Conservation (phyloP, 1,140 invertebrate species). For the Musca domestica region DNA sequence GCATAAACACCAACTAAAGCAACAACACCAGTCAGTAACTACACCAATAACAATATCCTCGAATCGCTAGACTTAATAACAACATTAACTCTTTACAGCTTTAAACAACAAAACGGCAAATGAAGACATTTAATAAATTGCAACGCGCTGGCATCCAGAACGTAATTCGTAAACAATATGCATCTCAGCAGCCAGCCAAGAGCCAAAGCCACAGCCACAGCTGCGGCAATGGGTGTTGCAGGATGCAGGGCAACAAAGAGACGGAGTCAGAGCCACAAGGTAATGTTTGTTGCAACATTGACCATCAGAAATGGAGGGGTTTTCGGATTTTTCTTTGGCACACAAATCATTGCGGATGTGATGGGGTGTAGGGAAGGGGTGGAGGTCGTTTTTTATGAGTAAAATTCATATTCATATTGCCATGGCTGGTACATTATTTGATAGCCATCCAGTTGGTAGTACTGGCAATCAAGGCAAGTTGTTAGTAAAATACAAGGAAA, state of each 20-base stretch:
- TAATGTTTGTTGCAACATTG: background rate
- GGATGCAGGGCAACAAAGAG: background rate
- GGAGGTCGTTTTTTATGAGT: background rate
- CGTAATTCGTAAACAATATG: background rate
- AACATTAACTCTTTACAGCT: constrained; percentile 18
- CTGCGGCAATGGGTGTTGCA: background rate
- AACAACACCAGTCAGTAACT: constrained; percentile 30
- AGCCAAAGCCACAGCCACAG: too few relatives aligned
- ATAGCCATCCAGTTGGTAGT: too few relatives aligned
- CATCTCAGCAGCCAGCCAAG: background rate
- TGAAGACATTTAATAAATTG: constrained; percentile 23
- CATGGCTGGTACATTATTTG: too few relatives aligned
- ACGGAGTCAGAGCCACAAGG: too few relatives aligned
- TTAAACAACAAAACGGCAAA: background rate
- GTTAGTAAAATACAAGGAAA: too few relatives aligned
- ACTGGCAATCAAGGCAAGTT: too few relatives aligned
- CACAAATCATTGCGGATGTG: background rate
- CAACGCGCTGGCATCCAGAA: background rate
- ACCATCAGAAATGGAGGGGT: background rate
- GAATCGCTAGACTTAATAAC: constrained; percentile 1
- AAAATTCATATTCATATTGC: constrained; percentile 17
- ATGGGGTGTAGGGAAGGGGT: background rate
- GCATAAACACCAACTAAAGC: constrained; percentile 14
- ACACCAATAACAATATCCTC: constrained; percentile 12
- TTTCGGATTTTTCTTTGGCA: background rate